A percentile compares a stretch with the other conserved stretches of the same genome.
These are phyloP conservation scores for Eremobia ochroleuca DNA, from an alignment of 2,888 invertebrate species.

Conservation along the genomic window DNA sequence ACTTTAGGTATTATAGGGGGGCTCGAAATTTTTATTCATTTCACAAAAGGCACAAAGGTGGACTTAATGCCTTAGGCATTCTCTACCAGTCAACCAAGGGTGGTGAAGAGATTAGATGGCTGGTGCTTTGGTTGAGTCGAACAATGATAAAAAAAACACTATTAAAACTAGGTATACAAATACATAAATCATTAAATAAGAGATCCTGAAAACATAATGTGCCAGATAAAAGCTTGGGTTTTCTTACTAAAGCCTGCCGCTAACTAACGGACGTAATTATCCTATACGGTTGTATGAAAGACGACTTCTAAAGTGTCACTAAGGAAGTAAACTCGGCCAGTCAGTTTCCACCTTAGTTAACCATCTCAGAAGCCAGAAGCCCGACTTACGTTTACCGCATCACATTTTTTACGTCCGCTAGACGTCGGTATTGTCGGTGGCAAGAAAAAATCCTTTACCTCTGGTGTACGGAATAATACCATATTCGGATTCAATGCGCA, in stretches of 20 bases:
- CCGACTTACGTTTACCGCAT: constrained; percentile 17
- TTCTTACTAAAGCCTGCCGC: not conserved
- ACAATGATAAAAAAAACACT: no score
- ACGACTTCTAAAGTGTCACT: not conserved
- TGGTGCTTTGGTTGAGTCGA: no score
- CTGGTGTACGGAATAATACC: constrained; percentile 42
- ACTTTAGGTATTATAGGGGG: not conserved
- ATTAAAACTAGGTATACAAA: no score
- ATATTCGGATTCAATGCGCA: constrained; percentile 50
- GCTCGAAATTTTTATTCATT: no score
- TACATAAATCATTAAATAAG: no score
- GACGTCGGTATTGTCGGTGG: constrained; percentile 36
- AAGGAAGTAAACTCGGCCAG: constrained; percentile 35
- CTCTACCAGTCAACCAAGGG: no score
- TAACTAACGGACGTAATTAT: constrained; percentile 17
- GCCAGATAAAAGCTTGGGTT: not conserved
- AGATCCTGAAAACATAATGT: not conserved
- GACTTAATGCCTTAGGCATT: no score
- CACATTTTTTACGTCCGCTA: constrained; percentile 30
- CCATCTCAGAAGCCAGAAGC: constrained; percentile 36
- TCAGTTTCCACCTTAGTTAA: constrained; percentile 18
- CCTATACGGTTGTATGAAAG: constrained; percentile 1
- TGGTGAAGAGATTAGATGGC: no score
- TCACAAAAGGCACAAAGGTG: no score
- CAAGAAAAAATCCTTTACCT: constrained; percentile 28